Conservation (phyloP, 2,113 vertebrate genomes). For the Myotis brandtii region DNA sequence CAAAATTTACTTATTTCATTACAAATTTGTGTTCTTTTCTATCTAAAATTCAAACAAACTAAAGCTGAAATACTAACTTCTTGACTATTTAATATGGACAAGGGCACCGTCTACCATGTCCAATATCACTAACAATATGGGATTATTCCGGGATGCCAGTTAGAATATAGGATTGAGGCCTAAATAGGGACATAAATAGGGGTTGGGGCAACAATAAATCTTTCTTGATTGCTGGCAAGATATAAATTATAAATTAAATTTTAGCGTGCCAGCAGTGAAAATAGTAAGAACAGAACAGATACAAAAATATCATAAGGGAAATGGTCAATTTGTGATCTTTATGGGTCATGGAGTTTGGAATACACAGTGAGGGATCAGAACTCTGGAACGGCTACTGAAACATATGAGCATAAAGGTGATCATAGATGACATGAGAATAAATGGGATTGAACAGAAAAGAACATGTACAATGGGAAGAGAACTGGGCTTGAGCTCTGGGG, state of each 20-base stretch:
- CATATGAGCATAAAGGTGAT: rapidly evolving
- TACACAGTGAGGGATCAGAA: background rate
- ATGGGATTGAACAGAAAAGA: background rate
- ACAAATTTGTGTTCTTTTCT: background rate
- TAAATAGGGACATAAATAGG: background rate
- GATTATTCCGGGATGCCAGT: background rate
- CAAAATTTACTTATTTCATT: background rate
- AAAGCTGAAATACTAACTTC: background rate
- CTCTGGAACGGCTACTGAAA: background rate
- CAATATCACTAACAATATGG: background rate
- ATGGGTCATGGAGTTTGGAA: background rate
- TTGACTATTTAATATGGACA: background rate
- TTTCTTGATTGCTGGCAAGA: background rate
- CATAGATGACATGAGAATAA: background rate
- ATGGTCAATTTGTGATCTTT: background rate
- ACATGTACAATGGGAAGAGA: background rate
- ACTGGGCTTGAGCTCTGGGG: background rate
- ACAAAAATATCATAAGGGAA: background rate
- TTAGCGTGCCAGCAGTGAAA: background rate
- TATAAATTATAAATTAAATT: background rate
- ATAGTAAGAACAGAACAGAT: background rate
- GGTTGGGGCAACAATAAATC: background rate
- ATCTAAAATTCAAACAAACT: background rate
- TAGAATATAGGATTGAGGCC: background rate
- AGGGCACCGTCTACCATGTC: background rate